Percentiles rank a stretch among this genome's conserved stretches.
Evolutionary conservation across 2,888 invertebrate genomes (phyloP).

Genomic region (Drosophila borealis): DNA sequence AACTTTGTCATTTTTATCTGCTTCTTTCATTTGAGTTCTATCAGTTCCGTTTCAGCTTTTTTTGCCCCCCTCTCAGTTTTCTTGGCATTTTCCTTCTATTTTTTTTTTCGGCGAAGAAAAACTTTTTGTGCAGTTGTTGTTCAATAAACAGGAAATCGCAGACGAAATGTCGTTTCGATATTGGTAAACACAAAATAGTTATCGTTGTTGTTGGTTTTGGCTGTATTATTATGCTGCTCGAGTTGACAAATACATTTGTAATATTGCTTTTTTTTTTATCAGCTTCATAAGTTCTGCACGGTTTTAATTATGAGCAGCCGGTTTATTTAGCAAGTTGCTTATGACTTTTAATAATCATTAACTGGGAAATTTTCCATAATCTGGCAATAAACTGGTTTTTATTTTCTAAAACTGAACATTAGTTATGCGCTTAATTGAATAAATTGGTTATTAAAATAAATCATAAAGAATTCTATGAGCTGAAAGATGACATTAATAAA

Average conservation of each 20-base stretch:
- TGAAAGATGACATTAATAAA: neutral
- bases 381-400: conserved; percentile 50
- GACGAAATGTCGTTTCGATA: conserved; percentile 51
- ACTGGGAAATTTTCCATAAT: conserved; percentile 31
- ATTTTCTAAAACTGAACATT: conserved; percentile 4
- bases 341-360: conserved; percentile 3
- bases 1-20: conserved; percentile 53
- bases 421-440: conserved; percentile 21
- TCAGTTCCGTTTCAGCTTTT: conserved; percentile 34
- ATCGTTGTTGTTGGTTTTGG: conserved; percentile 22
- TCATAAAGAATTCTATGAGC: conserved; percentile 3
- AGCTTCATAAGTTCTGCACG: neutral
- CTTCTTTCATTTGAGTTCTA: conserved; percentile 39
- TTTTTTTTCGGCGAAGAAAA: conserved; percentile 23
- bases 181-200: conserved; percentile 58
- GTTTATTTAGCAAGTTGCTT: conserved; percentile 29
- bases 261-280: conserved; percentile 26
- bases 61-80: neutral
- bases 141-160: conserved; percentile 72
- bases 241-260: conserved; percentile 45
- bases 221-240: conserved; percentile 39
- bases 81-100: too few species aligned
- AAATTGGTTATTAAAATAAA: conserved; percentile 16
- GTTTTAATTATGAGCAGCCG: conserved; percentile 21
- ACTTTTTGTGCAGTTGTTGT: conserved; percentile 50